phyloP scores from a whole-genome alignment of 2,888 invertebrate species.

The Scrobipalpa atriplicella region DNA sequence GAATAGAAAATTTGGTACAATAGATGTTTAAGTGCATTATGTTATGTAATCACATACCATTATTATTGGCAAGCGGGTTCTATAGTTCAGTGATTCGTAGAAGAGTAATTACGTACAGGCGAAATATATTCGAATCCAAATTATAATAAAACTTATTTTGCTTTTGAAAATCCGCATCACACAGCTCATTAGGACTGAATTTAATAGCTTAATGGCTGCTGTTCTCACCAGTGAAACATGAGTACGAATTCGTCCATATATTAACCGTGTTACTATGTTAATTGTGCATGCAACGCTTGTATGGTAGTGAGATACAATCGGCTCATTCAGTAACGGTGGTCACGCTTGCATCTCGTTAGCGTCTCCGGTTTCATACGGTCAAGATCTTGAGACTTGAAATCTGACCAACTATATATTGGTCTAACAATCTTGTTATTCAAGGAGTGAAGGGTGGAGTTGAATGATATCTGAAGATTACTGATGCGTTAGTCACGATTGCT shows the following conservation, averaged over 20 bases:
- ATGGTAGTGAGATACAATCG: constrained; percentile 42
- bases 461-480: neutral
- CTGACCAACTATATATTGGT: constrained; percentile 30
- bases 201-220: constrained; percentile 54
- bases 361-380: constrained; percentile 46
- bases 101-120: no score
- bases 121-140: no score
- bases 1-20: no score
- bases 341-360: constrained; percentile 41
- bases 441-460: neutral
- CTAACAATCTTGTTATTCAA: constrained; percentile 21
- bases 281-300: constrained; percentile 55
- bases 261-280: constrained; percentile 63
- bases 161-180: neutral
- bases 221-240: constrained; percentile 44
- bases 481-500: neutral
- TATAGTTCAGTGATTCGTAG: no score
- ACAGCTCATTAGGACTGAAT: constrained; percentile 38
- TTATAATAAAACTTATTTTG: neutral
- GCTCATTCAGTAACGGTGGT: constrained; percentile 44
- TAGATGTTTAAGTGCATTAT: no score
- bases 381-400: constrained; percentile 40
- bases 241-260: constrained; percentile 48
- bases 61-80: no score
- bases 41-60: no score